Conservation (phyloP, 2,113 vertebrate genomes). For the Microcebus murinus region DNA sequence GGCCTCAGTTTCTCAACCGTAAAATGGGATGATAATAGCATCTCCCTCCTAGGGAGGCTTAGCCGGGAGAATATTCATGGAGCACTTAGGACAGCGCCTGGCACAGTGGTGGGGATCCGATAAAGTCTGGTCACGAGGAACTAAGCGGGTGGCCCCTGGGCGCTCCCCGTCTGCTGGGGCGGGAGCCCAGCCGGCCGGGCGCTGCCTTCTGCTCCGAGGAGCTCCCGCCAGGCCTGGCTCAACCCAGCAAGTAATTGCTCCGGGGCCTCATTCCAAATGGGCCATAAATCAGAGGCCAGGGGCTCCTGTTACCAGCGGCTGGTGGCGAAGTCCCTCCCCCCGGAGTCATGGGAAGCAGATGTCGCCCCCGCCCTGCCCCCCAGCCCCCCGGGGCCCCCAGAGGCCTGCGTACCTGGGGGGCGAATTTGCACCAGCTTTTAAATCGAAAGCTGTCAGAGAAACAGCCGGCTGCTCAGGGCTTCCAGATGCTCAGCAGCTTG, state of each 20-base stretch:
- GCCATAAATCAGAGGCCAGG: constrained; percentile 60
- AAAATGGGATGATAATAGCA: neutral
- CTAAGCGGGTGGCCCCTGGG: neutral
- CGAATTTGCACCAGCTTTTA: constrained; percentile 16
- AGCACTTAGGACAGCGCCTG: neutral
- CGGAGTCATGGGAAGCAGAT: constrained; percentile 57
- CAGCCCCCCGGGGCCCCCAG: neutral
- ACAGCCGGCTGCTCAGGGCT: neutral
- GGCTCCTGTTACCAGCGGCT: neutral
- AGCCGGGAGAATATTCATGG: neutral
- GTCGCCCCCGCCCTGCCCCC: neutral
- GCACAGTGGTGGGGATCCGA: neutral
- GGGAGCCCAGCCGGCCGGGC: neutral
- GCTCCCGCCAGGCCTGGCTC: neutral
- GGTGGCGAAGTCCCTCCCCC: neutral
- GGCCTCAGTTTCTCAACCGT: neutral
- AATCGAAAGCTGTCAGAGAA: constrained; percentile 14
- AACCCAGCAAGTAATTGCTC: constrained; percentile 6
- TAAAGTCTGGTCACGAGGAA: neutral
- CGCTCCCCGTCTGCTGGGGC: neutral
- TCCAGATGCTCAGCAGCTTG: neutral
- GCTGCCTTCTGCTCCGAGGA: neutral
- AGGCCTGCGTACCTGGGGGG: constrained; percentile 34
- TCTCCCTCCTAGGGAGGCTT: neutral
- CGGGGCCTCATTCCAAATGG: constrained; percentile 15